phyloP scores from a whole-genome alignment of 2,113 vertebrate genomes.

The Dromas ardeola region DNA sequence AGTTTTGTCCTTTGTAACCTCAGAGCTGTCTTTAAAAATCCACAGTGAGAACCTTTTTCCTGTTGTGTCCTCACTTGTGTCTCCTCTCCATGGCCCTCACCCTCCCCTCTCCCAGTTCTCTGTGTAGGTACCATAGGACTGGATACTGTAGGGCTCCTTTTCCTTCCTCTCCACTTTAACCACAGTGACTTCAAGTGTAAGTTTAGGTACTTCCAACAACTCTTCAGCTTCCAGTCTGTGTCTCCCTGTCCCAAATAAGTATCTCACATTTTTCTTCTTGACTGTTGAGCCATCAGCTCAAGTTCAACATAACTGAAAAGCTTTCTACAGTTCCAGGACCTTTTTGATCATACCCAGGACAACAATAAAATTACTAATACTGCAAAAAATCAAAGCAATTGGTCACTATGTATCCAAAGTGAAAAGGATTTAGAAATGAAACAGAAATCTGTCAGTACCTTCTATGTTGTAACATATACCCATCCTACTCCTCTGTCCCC shows the following conservation, averaged over 20 bases:
- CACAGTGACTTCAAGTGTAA: background rate
- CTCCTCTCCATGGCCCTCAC: background rate
- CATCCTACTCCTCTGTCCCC: background rate
- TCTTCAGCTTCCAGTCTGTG: background rate
- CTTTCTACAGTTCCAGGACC: background rate
- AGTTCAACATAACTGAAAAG: background rate
- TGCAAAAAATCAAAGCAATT: background rate
- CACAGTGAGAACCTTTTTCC: background rate
- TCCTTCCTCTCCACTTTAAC: background rate
- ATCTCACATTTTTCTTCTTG: background rate
- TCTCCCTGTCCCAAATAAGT: background rate
- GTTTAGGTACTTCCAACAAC: background rate
- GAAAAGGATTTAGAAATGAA: background rate
- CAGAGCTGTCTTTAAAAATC: background rate
- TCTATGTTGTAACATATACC: background rate
- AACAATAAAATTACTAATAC: background rate
- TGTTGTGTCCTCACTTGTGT: background rate
- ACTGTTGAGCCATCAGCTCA: background rate
- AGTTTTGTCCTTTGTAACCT: background rate
- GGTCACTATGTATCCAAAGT: background rate
- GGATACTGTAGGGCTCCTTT: background rate
- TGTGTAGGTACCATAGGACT: background rate
- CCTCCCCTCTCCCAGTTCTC: background rate
- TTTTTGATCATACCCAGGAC: background rate
- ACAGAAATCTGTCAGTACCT: background rate